Base-by-base conservation (phyloP, 1,140 invertebrate species). In the Steinernema khuongi region DNA sequence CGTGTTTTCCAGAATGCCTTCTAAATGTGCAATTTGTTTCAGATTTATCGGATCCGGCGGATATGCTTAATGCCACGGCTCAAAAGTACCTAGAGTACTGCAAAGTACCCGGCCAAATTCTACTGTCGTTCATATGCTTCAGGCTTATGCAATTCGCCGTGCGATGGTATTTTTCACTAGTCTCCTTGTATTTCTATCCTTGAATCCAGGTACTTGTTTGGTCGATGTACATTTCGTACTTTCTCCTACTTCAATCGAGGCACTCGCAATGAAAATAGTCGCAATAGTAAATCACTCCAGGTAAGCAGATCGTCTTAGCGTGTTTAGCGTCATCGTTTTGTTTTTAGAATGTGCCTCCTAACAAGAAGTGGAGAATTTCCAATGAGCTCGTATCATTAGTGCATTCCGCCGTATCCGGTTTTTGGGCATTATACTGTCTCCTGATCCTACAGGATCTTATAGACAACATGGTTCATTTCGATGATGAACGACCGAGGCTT, bases 351-450 rank as follows among this genome's bases (percentile, higher is more conserved):
- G 74, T 84, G 32, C 83, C 83, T 29, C 81, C 81, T 0, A 84
- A 84, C 73, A 83, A 84, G 36, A 84, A 84, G 69, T 84, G 83
- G 83, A 72, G 83, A 26, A 84, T 84, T 31, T 85, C 81, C 0
- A 84, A 84, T 73, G 83, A 84, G 67, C 71, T 72, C 36, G 81
- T 85, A 7, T 84, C 83, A 1, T 67, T 84, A 19, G 74, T 84
- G 29, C 83, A 84, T 66, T 84, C 83, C 1, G 82, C 82, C 30
- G 68, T 84, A 1, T 83, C 81, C n/a, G 77, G 77, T 7, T 26
- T 78, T 17, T 78, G 77, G 77, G 77, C 77, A 26, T 70, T 67
- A n/a, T 77, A 78, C 41, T 36, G 71, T 1, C 73, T 80, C 32
- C 67, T 82, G 1, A 74, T 76, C 32, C 79, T 77, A 44, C 77